Evolutionary conservation across 2,888 invertebrate species (phyloP), one percentile per base, ranked within the genome.

Genomic region (Leptinotarsa rubiginosa): DNA sequence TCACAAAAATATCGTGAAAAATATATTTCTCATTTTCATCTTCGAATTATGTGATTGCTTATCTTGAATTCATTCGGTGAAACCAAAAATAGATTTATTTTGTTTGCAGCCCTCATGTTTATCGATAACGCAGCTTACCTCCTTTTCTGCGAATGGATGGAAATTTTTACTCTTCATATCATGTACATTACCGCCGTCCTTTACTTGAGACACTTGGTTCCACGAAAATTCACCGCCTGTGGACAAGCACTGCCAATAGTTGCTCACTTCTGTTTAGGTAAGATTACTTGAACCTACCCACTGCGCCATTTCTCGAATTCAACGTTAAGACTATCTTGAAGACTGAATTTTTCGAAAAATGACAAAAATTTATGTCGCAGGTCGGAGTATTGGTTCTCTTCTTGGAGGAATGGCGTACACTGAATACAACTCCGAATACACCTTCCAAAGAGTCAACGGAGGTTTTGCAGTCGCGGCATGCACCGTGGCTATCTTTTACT

Each of bases 181-280:
- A 92, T 94, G 88, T 95, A 94, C 93, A 92, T 95, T 77, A 94
- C 95, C 69, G 92, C 94, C 31, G 91, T 95, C 78, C 88, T 95
- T 47, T 95, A 95, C 87, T 91, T 95, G 89, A 90, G 95, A n/a
- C 95, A 95, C 85, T 91, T 95, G 31, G 92, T 95, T 82, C 94
- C 95, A 2, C 89, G 94, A 72, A 93, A 93, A 85, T 91, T 93
- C 82, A 94, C 94, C 0, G 92, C 93, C 75, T 93, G 93, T 13
- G 95, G 94, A 20, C 95, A 95, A 87, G 94, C 95, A 69, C 86
- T 95, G 78, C 94, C 94, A 1, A 93, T 95, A 62, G 90, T 94
- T 83, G 93, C 94, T 74, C 95, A 95, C 88, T 95, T 95, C 86
- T 94, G 94, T 84, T 89, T 93, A 80, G 93, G 93, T 91, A 87